phyloP scores from a whole-genome alignment of 2,888 invertebrate genomes.

The Mesochorus sp. region DNA sequence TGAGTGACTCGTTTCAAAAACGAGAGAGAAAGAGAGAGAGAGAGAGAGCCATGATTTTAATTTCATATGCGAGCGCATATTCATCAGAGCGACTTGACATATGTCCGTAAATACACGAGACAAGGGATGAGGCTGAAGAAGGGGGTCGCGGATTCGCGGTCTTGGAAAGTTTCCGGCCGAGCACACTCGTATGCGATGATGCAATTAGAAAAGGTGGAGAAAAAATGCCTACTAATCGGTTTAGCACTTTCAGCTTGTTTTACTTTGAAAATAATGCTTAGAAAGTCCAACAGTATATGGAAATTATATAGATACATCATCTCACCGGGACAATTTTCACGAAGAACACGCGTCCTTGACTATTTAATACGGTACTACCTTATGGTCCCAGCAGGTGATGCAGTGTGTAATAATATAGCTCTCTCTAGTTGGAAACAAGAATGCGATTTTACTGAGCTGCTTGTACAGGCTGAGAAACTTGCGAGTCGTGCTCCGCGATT shows the following conservation, averaged over 20 bases:
- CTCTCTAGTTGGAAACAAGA: neutral
- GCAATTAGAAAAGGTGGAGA: conserved; percentile 45
- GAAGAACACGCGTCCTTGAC: neutral
- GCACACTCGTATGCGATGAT: conserved; percentile 46
- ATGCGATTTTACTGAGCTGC: conserved; percentile 25
- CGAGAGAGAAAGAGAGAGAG: no score
- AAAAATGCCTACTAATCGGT: conserved; percentile 54
- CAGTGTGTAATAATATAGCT: no score
- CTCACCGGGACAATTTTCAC: neutral
- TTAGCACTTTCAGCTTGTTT: no score
- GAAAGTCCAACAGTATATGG: no score
- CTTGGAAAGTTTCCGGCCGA: conserved; percentile 18
- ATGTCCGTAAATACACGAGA: neutral
- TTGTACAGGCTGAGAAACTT: conserved; percentile 37
- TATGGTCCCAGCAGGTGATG: no score
- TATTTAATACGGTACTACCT: no score
- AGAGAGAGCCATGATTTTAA: conserved; percentile 54
- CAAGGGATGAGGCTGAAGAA: neutral
- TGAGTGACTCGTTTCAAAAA: no score
- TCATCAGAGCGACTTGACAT: conserved; percentile 19
- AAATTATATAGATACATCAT: neutral
- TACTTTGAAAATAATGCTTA: no score
- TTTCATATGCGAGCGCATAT: conserved; percentile 49
- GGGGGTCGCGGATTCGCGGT: conserved; percentile 16
- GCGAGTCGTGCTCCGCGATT: conserved; percentile 39